These are phyloP conservation scores for Macropus fuliginosus DNA, from an alignment of 2,797 vertebrate genomes.

Conservation along the genomic window DNA sequence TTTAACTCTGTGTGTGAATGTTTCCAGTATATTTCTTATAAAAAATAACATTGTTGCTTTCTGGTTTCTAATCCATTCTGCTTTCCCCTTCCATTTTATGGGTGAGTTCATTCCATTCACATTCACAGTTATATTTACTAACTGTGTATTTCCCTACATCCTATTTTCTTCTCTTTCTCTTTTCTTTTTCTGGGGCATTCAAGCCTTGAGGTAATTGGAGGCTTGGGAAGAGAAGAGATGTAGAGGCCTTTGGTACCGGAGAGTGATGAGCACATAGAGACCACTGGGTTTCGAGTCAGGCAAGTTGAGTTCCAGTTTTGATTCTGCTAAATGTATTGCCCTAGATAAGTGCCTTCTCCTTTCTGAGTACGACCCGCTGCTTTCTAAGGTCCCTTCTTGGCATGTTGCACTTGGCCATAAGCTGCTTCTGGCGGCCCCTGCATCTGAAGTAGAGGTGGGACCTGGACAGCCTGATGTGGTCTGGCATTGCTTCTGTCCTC, in stretches of 20 bases:
- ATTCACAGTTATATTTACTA: not conserved
- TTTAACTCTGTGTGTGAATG: not conserved
- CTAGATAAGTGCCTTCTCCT: not conserved
- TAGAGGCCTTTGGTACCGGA: not conserved
- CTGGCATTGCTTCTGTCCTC: not conserved
- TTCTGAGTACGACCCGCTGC: not conserved
- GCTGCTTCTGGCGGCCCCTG: not conserved
- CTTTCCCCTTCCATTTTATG: not conserved
- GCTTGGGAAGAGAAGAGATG: not conserved
- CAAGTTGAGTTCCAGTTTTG: not conserved
- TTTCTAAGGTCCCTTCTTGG: not conserved
- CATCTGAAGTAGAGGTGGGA: not conserved
- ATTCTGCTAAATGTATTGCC: not conserved
- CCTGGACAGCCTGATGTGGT: not conserved
- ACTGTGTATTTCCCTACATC: not conserved
- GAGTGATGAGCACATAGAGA: not conserved
- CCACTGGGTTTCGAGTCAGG: not conserved
- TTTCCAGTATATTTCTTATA: not conserved
- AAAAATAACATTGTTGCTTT: not conserved
- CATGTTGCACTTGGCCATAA: not conserved
- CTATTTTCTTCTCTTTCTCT: not conserved
- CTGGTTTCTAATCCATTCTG: not conserved
- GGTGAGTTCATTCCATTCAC: not conserved
- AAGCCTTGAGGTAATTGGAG: not conserved
- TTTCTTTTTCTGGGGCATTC: not conserved